A percentile compares a stretch with the other conserved stretches of the same genome.
phyloP scores from a whole-genome alignment of 1,140 invertebrate species.

The Bombus soroeensis region DNA sequence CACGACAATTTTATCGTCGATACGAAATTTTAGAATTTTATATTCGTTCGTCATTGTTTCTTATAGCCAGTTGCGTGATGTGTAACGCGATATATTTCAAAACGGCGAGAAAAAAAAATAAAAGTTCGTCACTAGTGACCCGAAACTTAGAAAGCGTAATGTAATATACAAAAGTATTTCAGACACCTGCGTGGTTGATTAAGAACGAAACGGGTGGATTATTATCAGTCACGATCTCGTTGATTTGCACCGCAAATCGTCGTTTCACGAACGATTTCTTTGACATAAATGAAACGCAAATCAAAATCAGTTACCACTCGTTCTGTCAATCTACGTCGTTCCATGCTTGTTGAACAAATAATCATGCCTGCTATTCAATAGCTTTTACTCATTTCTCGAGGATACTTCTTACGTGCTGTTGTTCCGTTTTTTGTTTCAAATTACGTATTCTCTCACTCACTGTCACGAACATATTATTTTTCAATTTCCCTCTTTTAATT shows the following conservation, averaged over 20 bases:
- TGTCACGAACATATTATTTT: no score
- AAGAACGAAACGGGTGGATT: constrained; percentile 13
- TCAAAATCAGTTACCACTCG: no score
- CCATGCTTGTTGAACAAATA: neutral
- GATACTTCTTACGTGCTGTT: neutral
- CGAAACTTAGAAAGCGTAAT: constrained; percentile 51
- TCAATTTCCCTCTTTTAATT: neutral
- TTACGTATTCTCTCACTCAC: no score
- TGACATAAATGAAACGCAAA: neutral
- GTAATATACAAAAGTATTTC: constrained; percentile 6
- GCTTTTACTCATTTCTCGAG: neutral
- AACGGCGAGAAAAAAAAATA: neutral
- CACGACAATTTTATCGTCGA: constrained; percentile 3
- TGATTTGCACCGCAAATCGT: neutral
- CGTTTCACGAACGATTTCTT: constrained; percentile 26
- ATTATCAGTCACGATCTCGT: constrained; percentile 31
- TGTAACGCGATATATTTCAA: neutral
- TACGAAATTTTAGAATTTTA: neutral
- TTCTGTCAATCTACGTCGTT: neutral
- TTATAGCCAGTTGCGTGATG: neutral
- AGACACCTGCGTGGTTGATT: constrained; percentile 37
- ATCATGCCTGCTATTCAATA: neutral
- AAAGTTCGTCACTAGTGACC: neutral
- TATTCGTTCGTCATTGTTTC: neutral
- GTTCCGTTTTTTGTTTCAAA: neutral